Conservation (phyloP, 23 tunicate species). For the Halocynthia roretzi region DNA sequence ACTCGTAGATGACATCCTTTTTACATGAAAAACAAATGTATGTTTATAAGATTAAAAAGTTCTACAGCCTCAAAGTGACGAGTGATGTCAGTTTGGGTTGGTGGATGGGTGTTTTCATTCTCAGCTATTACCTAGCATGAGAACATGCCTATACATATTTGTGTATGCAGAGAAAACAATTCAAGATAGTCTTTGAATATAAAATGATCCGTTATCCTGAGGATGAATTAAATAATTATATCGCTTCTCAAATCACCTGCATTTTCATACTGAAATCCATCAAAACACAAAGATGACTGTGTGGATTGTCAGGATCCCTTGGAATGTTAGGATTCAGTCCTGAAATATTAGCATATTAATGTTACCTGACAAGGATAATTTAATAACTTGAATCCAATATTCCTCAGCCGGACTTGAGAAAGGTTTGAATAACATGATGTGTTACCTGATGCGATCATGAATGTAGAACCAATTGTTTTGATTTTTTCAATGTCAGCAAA, state of each 20-base stretch:
- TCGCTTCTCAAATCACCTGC: slow-evolving; percentile 38
- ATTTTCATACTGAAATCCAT: slow-evolving; percentile 91
- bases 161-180: no score
- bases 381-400: background rate
- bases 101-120: no score
- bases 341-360: background rate
- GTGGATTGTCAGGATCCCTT: slow-evolving; percentile 38
- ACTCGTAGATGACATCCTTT: slow-evolving; percentile 59
- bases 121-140: no score
- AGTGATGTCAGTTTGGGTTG: no score
- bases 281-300: slow-evolving; percentile 48
- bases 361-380: background rate
- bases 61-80: no score
- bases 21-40: background rate
- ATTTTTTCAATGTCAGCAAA: slow-evolving; percentile 87
- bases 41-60: background rate
- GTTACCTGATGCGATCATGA: slow-evolving; percentile 95
- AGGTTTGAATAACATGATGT: background rate
- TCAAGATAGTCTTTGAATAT: no score
- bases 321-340: slow-evolving; percentile 71
- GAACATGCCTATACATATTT: no score
- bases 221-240: no score
- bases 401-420: background rate
- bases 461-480: slow-evolving; percentile 93
- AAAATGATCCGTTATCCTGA: no score